A percentile compares a stretch with the other conserved stretches of the same genome.
phyloP scores from a whole-genome alignment of 2,888 invertebrate species.

The Cerceris rybyensis region DNA sequence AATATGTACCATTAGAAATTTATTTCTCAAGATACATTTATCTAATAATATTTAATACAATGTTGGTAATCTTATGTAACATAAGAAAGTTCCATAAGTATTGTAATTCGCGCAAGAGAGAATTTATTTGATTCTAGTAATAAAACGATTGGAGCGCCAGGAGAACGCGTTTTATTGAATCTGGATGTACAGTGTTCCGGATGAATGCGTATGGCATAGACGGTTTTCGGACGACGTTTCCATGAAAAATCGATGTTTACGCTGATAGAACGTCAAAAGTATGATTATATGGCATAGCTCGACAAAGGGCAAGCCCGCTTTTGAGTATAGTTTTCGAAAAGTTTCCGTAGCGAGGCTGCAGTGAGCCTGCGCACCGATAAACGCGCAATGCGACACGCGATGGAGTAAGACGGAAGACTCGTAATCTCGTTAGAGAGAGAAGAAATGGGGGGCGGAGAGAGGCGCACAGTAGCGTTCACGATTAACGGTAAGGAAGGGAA shows the following conservation, averaged over 20 bases:
- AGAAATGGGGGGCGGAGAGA: conserved; percentile 33
- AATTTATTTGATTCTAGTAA: no score
- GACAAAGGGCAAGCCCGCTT: conserved; percentile 34
- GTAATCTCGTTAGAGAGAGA: conserved; percentile 75
- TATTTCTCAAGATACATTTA: no score
- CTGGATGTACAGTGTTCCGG: conserved; percentile 16
- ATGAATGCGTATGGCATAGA: conserved; percentile 14
- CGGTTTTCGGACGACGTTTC: conserved; percentile 40
- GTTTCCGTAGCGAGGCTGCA: conserved; percentile 34
- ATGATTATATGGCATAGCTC: conserved; percentile 53
- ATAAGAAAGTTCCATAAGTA: no score
- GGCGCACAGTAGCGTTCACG: conserved; percentile 51
- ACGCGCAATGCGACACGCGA: conserved; percentile 81
- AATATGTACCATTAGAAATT: background rate
- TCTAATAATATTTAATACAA: no score
- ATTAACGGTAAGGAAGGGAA: conserved; percentile 52
- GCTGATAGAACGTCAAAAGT: conserved; percentile 45
- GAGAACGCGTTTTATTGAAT: no score
- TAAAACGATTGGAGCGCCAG: no score
- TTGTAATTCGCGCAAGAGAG: no score
- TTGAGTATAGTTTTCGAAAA: conserved; percentile 52
- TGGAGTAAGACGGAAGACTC: conserved; percentile 69
- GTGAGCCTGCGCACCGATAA: conserved; percentile 76
- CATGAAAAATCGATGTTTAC: conserved; percentile 43
- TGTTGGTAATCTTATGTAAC: no score